A percentile compares a stretch with the other conserved stretches of the same genome.
These are phyloP conservation scores for Venturia canescens DNA, from an alignment of 1,140 invertebrate genomes.

Conservation along the genomic window DNA sequence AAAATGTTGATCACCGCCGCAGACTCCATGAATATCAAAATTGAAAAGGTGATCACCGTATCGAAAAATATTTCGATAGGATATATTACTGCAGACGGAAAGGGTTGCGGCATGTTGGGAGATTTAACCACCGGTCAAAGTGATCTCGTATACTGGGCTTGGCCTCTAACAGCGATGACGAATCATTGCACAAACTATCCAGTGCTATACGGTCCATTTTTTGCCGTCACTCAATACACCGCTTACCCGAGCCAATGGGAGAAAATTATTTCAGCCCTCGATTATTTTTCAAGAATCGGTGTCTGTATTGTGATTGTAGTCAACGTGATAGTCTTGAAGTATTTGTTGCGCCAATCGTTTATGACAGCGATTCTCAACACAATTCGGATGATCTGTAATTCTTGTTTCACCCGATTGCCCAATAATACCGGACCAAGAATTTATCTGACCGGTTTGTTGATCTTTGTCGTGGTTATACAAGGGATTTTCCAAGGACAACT, in stretches of 20 bases:
- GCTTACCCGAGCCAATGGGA: not conserved
- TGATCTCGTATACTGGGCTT: too few relatives aligned
- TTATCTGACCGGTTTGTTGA: not conserved
- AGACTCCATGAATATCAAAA: too few relatives aligned
- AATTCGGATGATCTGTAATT: slow-evolving; percentile 1
- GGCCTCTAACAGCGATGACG: too few relatives aligned
- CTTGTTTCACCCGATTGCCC: not conserved
- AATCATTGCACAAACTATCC: not conserved
- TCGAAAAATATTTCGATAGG: too few relatives aligned
- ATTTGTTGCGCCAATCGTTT: not conserved
- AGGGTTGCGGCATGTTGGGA: too few relatives aligned
- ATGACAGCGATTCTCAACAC: not conserved
- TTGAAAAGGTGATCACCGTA: too few relatives aligned
- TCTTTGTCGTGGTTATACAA: not conserved
- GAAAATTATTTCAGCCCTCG: not conserved
- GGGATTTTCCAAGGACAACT: not conserved
- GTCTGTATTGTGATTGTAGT: not conserved
- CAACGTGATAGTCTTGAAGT: slow-evolving; percentile 5
- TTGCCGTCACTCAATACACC: not conserved
- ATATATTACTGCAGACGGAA: too few relatives aligned
- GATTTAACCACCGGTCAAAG: too few relatives aligned
- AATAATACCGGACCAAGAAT: not conserved
- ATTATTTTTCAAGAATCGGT: not conserved
- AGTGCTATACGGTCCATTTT: too few relatives aligned
- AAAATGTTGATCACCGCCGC: not conserved